Evolutionary conservation across 2,797 vertebrate genomes (phyloP), one percentile per base, ranked within the genome.

Genomic region (Bucorvus abyssinicus): DNA sequence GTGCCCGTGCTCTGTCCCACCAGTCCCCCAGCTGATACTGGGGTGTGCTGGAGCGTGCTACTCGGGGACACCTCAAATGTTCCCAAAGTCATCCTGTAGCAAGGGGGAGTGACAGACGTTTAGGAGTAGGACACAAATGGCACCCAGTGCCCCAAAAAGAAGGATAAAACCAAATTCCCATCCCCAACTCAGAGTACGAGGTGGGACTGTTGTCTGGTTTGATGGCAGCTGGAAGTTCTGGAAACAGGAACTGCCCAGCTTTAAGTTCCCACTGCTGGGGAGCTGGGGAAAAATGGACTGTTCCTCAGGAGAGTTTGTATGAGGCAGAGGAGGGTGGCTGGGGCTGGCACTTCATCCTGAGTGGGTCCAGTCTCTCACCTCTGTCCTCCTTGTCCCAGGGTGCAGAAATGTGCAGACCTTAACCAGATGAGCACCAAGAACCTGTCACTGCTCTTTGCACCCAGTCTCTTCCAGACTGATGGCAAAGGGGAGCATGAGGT

Each of bases 341-440:
- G n/a, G 40, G 4, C 44, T 24, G 19, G 74, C 40, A 26, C 3
- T 9, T 27, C 45, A 29, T 17, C 32, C 16, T 27, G 42, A 42
- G 29, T 1, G 0, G 42, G 14, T 34, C 27, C 45, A 84, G 79
- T 21, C 45, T 47, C 50, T 91, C 85, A 94, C 20, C 18, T 49
- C 47, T 29, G 6, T 7, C 4, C 23, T 78, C 63, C 56, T 44
- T 55, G 49, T 65, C 23, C 38, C 96, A 99, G 99, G 76, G 99
- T 99, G 69, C 99, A 99, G 98, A 99, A 99, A 91, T 99, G 99
- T 91, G 99, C 99, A 0, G 98, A 98, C 87, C 98, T 99, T 84
- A 99, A 99, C 98, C 99, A 99, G 97, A 99, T 99, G 99, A 99
- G 98, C 98, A 99, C 99, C 19, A 99, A 99, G 98, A 99, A 99